phyloP scores from a whole-genome alignment of 2,113 vertebrate species.

The Megaptera novaeangliae region DNA sequence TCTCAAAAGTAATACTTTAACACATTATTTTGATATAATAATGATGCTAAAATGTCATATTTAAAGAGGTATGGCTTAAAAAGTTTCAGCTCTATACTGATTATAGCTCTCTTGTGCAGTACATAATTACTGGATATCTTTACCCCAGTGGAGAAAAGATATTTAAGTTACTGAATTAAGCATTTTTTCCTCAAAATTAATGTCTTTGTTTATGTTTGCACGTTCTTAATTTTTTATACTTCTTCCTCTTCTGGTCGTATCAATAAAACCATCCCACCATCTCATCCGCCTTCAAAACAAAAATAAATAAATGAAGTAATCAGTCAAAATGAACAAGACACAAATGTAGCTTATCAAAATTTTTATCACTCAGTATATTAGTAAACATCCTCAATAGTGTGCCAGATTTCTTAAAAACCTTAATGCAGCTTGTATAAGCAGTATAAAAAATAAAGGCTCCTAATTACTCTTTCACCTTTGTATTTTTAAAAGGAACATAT shows the following conservation, averaged over 20 bases:
- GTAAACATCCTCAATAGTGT: background rate
- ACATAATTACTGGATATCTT: background rate
- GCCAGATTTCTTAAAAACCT: background rate
- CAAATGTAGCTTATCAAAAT: background rate
- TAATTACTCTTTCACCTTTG: background rate
- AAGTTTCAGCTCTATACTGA: background rate
- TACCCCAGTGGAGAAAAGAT: background rate
- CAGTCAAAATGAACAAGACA: background rate
- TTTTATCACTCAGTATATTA: background rate
- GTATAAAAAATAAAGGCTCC: background rate
- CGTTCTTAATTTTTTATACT: background rate
- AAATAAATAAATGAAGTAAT: background rate
- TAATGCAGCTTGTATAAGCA: background rate
- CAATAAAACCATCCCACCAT: background rate
- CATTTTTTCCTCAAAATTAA: background rate
- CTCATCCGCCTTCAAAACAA: background rate
- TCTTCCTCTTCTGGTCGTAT: background rate
- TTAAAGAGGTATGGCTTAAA: background rate
- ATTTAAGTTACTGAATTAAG: background rate
- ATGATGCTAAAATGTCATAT: background rate
- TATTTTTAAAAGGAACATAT: background rate
- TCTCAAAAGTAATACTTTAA: background rate
- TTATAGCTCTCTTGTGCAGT: background rate
- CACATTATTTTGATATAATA: background rate
- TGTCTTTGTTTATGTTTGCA: background rate